Base-by-base conservation (phyloP, 2,113 vertebrate species). In the Numida meleagris region DNA sequence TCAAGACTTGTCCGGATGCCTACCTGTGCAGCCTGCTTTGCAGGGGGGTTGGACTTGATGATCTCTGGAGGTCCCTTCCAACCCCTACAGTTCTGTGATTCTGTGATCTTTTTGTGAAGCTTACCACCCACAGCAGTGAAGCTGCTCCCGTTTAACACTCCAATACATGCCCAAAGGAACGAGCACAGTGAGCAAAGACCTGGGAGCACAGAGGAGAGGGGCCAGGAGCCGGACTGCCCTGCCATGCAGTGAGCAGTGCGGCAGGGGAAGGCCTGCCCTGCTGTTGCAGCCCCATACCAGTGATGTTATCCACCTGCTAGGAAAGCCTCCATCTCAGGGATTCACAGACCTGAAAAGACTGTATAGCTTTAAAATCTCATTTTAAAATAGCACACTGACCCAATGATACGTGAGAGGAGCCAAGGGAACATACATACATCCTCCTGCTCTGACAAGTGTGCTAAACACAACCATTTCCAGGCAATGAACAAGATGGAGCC, bases 171-270 rank as follows among this genome's bases (percentile, higher is more conserved):
- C 42, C 33, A 29, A 27, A 12, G 19, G 5, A 59, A 10, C 25
- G 24, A 7, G 33, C 31, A 14, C 5, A 14, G 34, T 53, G 10
- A 43, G 31, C 3, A 6, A 23, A 59, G 43, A 12, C 38, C 43
- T 6, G 4, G 17, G 58, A 59, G 58, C 25, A 14, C 1, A 6
- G 53, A 68, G 14, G 16, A 8, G 25, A 51, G 48, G 0, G 2
- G 40, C 24, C 2, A 5, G n/a, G 48, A 50, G 24, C 48, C 4
- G 21, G 48, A 23, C 48, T 50, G 48, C 48, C 48, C 48, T 50
- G 48, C 48, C 48, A 21, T 50, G 48, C 48, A 53, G 27, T 27
- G 9, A 53, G 51, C 51, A 53, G 27, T 16, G 51, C 9, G 14
- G 15, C 9, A 8, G 51, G 51, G 5, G 27, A 53, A 53, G 16